Conservation (phyloP, 1,140 invertebrate species). For the Hypsibius dujardini region DNA sequence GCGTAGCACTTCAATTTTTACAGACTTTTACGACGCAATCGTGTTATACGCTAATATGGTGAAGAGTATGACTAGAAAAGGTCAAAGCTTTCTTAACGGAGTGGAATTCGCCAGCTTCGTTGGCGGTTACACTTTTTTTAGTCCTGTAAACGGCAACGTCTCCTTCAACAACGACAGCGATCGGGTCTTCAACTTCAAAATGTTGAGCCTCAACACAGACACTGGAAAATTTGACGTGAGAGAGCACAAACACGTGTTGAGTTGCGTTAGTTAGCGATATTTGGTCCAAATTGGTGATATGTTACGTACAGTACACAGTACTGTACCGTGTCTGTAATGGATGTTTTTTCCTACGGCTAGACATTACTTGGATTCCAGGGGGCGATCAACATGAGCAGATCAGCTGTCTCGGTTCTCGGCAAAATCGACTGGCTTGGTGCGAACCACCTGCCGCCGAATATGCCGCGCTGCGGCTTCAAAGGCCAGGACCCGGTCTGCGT, state of each 20-base stretch:
- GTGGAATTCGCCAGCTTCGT: not conserved
- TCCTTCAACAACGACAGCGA: not conserved
- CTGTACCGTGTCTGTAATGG: no score
- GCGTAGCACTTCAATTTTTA: no score
- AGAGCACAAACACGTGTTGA: no score
- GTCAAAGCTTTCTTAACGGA: not conserved
- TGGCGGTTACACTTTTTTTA: not conserved
- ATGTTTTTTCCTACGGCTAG: no score
- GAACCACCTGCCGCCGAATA: not conserved
- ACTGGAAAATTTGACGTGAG: not conserved
- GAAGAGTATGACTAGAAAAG: not conserved
- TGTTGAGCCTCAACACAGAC: not conserved
- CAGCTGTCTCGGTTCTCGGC: no score
- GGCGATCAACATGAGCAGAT: no score
- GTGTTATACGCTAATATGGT: not conserved
- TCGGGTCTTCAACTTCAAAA: not conserved
- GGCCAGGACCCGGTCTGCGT: not conserved
- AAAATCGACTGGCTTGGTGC: no score
- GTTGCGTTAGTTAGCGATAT: no score
- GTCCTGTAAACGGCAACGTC: not conserved
- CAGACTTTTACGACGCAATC: not conserved
- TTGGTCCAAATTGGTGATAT: no score
- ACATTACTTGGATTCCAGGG: no score
- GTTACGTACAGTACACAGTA: no score
- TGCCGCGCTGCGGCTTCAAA: conserved; percentile 4